A percentile compares a stretch with the other conserved stretches of the same genome.
Conservation (phyloP, 2,888 invertebrate genomes). For the Pollenia griseotomentosa region DNA sequence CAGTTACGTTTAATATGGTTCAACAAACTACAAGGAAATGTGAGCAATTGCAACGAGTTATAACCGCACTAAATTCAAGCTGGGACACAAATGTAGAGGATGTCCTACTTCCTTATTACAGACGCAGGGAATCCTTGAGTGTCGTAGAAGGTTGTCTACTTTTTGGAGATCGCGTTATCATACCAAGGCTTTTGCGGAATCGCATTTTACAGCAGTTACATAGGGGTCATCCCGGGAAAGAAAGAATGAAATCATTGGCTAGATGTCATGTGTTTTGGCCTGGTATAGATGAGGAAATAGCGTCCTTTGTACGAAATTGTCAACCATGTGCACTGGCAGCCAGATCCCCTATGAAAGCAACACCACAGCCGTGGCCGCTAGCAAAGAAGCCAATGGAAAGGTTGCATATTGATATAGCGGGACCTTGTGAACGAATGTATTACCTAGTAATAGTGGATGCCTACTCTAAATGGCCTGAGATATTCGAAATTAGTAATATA, state of each 20-base stretch:
- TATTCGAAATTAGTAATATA: neutral
- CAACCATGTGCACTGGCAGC: neutral
- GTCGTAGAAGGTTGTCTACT: neutral
- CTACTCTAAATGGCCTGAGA: slow-evolving; percentile 25
- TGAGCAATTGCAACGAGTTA: no score
- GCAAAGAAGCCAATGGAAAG: neutral
- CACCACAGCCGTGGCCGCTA: neutral
- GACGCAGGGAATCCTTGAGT: neutral
- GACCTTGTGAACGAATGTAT: neutral
- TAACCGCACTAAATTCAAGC: neutral
- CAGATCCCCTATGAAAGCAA: neutral
- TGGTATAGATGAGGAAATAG: neutral
- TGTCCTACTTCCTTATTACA: neutral
- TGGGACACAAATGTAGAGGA: neutral
- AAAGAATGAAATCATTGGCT: neutral
- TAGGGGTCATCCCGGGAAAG: neutral
- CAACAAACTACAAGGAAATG: neutral
- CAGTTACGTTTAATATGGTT: slow-evolving; percentile 7
- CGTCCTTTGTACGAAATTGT: neutral
- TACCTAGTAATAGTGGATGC: neutral
- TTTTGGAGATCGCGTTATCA: neutral
- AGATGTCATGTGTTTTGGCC: slow-evolving; percentile 22
- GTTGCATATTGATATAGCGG: neutral
- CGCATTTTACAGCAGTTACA: neutral
- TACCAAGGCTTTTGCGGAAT: neutral